These are phyloP conservation scores for Tringa solitaria DNA, from an alignment of 2,113 vertebrate species.

Conservation along the genomic window DNA sequence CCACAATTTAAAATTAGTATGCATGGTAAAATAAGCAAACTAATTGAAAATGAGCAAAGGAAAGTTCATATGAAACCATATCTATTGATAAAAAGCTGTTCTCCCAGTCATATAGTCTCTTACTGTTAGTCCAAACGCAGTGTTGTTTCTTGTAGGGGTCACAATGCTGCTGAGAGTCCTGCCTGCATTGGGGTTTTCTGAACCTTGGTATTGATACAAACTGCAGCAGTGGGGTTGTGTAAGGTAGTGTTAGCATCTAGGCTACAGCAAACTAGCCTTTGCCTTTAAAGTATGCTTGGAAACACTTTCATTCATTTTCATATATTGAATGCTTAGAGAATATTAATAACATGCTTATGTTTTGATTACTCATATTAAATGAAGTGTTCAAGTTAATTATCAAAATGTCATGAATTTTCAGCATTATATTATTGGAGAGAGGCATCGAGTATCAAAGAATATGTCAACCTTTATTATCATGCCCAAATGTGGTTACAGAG, in stretches of 20 bases:
- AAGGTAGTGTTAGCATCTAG: too few relatives aligned
- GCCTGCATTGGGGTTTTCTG: neutral
- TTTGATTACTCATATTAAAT: neutral
- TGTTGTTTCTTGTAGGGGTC: neutral
- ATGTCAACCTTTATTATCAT: neutral
- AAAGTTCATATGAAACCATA: neutral
- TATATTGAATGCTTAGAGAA: neutral
- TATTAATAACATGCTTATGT: neutral
- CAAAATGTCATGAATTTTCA: neutral
- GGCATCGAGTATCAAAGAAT: neutral
- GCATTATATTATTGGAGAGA: neutral
- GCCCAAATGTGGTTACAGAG: neutral
- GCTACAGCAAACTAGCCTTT: neutral
- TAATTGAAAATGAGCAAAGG: slow-evolving; percentile 1
- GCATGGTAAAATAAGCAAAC: neutral
- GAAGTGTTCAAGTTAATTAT: neutral
- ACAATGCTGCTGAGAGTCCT: neutral
- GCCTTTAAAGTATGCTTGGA: neutral
- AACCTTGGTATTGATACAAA: neutral
- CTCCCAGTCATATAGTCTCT: neutral
- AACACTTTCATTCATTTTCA: neutral
- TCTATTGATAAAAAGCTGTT: neutral
- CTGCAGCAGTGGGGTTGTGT: neutral
- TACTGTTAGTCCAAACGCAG: neutral
- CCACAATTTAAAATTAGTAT: slow-evolving; percentile 26